Base-by-base conservation (phyloP, 30 jellyfish, hydroid and myxozoan species). In the Haliclystus octoradiatus region DNA sequence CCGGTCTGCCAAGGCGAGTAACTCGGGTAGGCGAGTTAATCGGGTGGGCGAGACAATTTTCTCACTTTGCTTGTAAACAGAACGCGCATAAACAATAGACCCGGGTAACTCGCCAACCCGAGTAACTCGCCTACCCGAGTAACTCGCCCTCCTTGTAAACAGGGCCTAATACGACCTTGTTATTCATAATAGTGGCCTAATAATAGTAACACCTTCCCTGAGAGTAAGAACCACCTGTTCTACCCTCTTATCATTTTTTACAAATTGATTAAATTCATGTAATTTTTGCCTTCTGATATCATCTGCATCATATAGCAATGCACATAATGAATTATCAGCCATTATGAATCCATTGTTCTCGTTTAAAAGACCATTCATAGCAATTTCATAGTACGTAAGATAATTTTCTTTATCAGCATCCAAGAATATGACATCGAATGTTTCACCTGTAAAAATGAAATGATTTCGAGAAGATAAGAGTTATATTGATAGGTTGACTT, bases 351-450 rank as follows among this genome's bases (percentile, higher is more conserved):
- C 85, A 31, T 47, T 51, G n/a, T n/a, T n/a, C 60, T 75, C 85
- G 68, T 46, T 53, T 19, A 75, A 72, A 62, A 75, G 35, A 2
- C 85, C 85, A 28, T 71, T 47, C 85, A 75, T 75, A 22, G 85
- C 85, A 12, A 75, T 62, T 28, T 75, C 85, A 52, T 75, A 75
- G 49, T 75, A 75, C 0, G 47, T 50, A 27, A 62, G 31, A 28
- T 75, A 75, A 66, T 63, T 75, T 47, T 75, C 85, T 63, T 75
- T 75, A 66, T 75, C 85, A 13, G 85, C 85, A 49, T 75, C 85
- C 26, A 75, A 30, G 71, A 75, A 75, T 4, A 75, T 63, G 63
- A 75, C 49, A 34, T 75, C 85, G 67, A 75, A 75, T 28, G 63
- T 75, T 28, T 75, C 78, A 2, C 79, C 72, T 27, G 46, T 31